Evolutionary conservation across 2,113 vertebrate genomes (phyloP).

Genomic region (Dasyurus viverrinus): DNA sequence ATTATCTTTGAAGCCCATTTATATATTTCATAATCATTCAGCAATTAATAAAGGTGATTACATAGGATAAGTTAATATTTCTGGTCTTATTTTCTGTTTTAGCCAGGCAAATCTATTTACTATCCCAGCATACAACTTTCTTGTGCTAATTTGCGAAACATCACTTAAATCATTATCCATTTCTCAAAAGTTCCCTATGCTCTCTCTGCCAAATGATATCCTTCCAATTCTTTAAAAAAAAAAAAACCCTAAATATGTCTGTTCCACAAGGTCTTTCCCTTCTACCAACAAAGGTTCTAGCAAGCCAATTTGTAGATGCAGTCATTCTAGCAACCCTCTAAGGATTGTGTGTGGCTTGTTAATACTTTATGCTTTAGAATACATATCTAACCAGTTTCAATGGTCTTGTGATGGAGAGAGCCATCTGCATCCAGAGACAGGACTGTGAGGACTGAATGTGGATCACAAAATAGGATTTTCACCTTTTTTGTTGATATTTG

Average conservation of each 20-base stretch:
- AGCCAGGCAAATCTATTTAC: neutral
- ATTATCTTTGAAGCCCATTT: neutral
- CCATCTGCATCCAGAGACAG: no score
- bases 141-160: neutral
- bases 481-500: no score
- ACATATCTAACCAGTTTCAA: no score
- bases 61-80: neutral
- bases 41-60: neutral
- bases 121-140: neutral
- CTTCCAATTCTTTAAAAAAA: neutral
- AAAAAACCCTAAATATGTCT: neutral
- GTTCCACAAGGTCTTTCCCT: neutral
- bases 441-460: no score
- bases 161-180: neutral
- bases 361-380: neutral
- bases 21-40: neutral
- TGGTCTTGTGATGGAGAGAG: no score
- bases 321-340: neutral
- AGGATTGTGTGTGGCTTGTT: neutral
- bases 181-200: neutral
- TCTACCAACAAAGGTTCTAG: no score
- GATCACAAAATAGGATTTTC: no score
- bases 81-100: neutral
- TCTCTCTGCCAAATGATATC: neutral
- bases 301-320: neutral